These are phyloP conservation scores for Choloepus hoffmanni DNA, from an alignment of 2,113 vertebrate species.

Conservation along the genomic window DNA sequence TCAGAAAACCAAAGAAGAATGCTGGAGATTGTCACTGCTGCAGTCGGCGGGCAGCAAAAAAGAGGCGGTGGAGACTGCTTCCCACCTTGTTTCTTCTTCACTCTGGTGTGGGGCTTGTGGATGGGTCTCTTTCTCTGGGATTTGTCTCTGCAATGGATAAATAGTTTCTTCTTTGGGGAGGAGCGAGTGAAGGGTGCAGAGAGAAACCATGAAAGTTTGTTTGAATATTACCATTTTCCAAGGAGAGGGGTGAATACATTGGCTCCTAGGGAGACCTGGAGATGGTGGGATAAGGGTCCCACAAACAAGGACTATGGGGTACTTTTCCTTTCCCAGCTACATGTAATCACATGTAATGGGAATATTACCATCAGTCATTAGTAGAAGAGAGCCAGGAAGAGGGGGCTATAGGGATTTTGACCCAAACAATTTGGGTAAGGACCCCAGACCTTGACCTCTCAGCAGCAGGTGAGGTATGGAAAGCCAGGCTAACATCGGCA, in stretches of 20 bases:
- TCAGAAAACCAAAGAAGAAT: not conserved
- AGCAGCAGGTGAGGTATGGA: not conserved
- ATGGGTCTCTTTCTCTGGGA: not conserved
- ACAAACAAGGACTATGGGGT: not conserved
- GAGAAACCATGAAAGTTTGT: not conserved
- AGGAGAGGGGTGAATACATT: not conserved
- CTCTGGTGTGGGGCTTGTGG: not conserved
- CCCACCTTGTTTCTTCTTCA: not conserved
- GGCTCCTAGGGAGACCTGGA: not conserved
- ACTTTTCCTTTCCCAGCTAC: not conserved
- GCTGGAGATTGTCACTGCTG: not conserved
- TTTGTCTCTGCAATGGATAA: not conserved
- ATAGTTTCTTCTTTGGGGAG: not conserved
- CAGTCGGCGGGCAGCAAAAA: not conserved
- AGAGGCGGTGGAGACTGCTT: not conserved
- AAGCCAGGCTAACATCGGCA: not conserved
- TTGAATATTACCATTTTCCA: not conserved
- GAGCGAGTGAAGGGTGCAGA: not conserved
- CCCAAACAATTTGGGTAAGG: not conserved
- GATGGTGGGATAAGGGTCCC: not conserved
- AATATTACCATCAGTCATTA: not conserved
- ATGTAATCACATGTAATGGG: not conserved
- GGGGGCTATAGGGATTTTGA: constrained; percentile 22
- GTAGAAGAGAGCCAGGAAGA: not conserved
- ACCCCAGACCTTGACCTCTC: not conserved